Evolutionary conservation across 2,797 vertebrate genomes (phyloP).

Genomic region (Simalia tracyae): DNA sequence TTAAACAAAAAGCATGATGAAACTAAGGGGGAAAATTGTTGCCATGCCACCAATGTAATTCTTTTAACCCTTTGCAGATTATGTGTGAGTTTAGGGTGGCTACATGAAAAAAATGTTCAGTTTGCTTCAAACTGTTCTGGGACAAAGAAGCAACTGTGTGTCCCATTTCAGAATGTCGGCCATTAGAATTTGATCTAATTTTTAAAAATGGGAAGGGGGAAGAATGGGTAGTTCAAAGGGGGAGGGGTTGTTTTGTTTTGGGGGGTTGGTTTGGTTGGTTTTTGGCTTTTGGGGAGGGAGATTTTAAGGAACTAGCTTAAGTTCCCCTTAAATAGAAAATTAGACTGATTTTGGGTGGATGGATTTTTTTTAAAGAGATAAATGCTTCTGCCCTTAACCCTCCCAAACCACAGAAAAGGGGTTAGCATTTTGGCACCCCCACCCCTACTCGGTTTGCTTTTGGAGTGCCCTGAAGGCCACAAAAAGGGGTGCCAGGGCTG

Average conservation of each 20-base stretch:
- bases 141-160: neutral
- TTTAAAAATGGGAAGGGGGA: neutral
- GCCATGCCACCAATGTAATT: neutral
- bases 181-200: neutral
- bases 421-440: no score
- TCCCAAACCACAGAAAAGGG: no score
- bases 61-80: neutral
- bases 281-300: neutral
- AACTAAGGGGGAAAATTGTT: neutral
- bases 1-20: neutral
- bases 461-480: no score
- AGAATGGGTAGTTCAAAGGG: neutral
- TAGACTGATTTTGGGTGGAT: no score
- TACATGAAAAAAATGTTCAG: neutral
- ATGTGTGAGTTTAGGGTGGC: neutral
- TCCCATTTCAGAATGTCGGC: neutral
- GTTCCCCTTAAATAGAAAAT: no score
- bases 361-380: no score
- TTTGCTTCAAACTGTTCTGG: neutral
- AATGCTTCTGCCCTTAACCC: no score
- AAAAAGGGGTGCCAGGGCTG: no score
- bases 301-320: no score
- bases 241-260: neutral
- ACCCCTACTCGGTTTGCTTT: no score
- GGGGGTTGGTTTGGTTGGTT: neutral